Conservation (phyloP, 2,113 vertebrate genomes). For the Takifugu flavidus region DNA sequence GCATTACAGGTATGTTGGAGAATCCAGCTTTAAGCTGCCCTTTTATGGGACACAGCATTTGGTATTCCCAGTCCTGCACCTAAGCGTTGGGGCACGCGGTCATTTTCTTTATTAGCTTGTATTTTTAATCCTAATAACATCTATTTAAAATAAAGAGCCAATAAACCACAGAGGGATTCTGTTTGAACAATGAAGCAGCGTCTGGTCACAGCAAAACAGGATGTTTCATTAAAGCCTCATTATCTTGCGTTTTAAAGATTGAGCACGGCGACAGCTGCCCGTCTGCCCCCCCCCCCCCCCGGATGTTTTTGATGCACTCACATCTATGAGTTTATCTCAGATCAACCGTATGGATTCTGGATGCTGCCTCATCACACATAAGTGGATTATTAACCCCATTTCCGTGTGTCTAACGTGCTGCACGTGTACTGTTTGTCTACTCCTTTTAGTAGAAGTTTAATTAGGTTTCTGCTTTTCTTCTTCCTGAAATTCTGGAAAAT, state of each 20-base stretch:
- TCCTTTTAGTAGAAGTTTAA: conserved; percentile 12
- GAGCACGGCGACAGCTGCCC: no score
- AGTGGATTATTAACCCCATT: conserved; percentile 29
- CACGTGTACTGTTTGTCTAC: no score
- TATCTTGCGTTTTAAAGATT: no score
- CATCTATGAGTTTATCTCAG: background rate
- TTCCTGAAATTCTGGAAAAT: conserved; percentile 21
- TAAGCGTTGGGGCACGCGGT: background rate
- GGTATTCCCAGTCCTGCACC: conserved; percentile 19
- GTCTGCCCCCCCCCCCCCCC: no score
- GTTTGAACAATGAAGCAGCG: no score
- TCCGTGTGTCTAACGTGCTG: conserved; percentile 26
- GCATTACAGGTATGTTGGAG: conserved; percentile 24
- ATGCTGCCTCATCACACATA: background rate
- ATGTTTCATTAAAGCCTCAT: no score
- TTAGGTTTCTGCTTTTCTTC: conserved; percentile 18
- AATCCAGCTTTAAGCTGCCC: conserved; percentile 8
- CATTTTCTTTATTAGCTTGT: background rate
- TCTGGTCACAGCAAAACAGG: no score
- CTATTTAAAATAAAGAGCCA: no score
- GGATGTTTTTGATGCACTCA: background rate
- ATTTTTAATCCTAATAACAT: background rate
- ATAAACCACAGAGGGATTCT: no score
- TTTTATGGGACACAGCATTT: conserved; percentile 7
- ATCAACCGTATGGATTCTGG: conserved; percentile 1